Evolutionary conservation across 2,888 invertebrate genomes (phyloP).

Genomic region (Meta bourneti): DNA sequence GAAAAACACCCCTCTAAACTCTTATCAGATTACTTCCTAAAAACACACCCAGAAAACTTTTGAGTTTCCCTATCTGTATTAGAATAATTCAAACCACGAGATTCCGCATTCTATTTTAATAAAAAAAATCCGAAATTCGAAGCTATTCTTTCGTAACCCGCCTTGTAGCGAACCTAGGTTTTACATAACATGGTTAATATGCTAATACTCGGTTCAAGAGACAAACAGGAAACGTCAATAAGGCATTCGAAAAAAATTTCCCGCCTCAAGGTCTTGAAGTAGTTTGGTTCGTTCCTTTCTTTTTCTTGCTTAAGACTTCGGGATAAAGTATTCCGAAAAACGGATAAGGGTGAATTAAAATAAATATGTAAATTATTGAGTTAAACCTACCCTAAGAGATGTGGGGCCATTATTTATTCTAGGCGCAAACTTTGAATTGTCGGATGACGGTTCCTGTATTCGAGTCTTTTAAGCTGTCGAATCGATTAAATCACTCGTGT

Average conservation of each 20-base stretch:
- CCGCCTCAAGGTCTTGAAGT: not conserved
- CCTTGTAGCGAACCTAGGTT: slow-evolving; percentile 36
- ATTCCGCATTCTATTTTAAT: not conserved
- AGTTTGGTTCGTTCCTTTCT: not conserved
- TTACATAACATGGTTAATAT: slow-evolving; percentile 61
- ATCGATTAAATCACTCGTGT: too few relatives aligned
- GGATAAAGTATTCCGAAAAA: not conserved
- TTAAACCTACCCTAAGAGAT: not conserved
- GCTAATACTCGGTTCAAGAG: slow-evolving; percentile 42
- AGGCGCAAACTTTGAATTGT: not conserved
- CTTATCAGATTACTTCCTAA: slow-evolving; percentile 44
- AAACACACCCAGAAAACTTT: slow-evolving; percentile 3
- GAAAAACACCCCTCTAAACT: not conserved
- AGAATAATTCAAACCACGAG: slow-evolving; percentile 13
- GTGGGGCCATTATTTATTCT: not conserved
- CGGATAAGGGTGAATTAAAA: slow-evolving; percentile 18
- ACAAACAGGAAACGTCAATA: slow-evolving; percentile 34
- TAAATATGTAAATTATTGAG: slow-evolving; percentile 37
- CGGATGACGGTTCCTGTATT: not conserved
- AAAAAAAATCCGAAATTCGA: not conserved
- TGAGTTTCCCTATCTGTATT: not conserved
- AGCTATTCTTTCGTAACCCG: not conserved
- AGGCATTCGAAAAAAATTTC: slow-evolving; percentile 43
- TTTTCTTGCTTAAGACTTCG: not conserved
- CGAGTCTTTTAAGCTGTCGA: too few relatives aligned